Percentiles rank a stretch among this genome's conserved stretches.
Conservation (phyloP, 2,888 invertebrate species). For the Villa cingulata region DNA sequence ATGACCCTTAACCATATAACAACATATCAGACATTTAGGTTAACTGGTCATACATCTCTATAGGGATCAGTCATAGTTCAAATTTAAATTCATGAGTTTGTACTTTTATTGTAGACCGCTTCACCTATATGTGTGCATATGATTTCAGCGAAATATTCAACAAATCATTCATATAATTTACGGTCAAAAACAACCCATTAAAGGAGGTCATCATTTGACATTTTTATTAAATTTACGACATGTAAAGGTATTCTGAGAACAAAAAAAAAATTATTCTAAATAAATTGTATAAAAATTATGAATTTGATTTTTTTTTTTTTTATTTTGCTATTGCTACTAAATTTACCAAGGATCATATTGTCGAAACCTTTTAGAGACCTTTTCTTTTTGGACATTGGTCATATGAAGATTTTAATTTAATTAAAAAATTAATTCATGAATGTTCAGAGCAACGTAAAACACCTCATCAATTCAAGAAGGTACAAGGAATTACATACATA, state of each 20-base stretch:
- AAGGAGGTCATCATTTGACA: slow-evolving; percentile 5
- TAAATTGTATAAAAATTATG: no score
- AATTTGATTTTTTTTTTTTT: no score
- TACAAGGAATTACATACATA: not conserved
- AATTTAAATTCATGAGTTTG: no score
- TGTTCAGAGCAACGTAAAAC: not conserved
- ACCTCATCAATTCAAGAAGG: not conserved
- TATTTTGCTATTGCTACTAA: no score
- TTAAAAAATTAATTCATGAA: not conserved
- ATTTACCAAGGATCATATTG: no score
- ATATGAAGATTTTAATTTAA: slow-evolving; percentile 5
- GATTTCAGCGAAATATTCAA: not conserved
- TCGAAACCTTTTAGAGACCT: no score
- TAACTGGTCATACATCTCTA: slow-evolving; percentile 1
- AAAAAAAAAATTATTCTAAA: no score
- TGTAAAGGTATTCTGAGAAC: slow-evolving; percentile 6
- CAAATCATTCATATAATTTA: slow-evolving; percentile 2
- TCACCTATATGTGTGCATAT: no score
- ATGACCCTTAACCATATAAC: no score
- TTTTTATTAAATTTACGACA: slow-evolving; percentile 14
- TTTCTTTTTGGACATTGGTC: not conserved
- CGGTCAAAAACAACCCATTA: slow-evolving; percentile 5
- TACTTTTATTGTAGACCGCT: not conserved
- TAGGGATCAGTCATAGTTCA: not conserved
- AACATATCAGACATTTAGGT: no score